A percentile compares a stretch with the other conserved stretches of the same genome.
These are phyloP conservation scores for Geopemphigus sp. DNA, from an alignment of 1,140 invertebrate genomes.

Conservation along the genomic window DNA sequence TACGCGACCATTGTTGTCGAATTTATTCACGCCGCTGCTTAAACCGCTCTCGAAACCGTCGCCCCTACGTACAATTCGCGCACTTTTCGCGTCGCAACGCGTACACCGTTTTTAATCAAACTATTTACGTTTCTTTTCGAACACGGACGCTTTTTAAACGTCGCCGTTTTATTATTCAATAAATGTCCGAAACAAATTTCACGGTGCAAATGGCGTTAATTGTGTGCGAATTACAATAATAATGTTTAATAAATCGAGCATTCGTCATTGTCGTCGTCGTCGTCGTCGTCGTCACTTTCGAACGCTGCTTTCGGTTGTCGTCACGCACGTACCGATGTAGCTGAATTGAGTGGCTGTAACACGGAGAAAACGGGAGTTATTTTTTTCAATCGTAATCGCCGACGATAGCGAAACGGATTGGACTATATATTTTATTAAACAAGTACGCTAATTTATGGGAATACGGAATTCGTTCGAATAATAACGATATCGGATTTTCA, in stretches of 20 bases:
- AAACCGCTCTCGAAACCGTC: not conserved
- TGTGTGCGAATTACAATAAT: no score
- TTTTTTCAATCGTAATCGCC: no score
- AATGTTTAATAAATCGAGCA: no score
- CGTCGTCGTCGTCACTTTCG: no score
- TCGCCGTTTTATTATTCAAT: no score
- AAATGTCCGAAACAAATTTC: no score
- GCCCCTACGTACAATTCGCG: not conserved
- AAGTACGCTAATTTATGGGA: no score
- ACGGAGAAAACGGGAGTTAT: not conserved
- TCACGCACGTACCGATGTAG: constrained; percentile 14
- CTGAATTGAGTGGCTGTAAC: constrained; percentile 26
- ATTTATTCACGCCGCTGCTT: constrained; percentile 2
- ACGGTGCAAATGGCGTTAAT: no score
- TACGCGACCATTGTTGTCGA: constrained; percentile 42
- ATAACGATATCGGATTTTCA: no score
- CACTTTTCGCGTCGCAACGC: not conserved
- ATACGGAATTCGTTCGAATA: no score
- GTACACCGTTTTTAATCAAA: not conserved
- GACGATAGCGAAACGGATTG: not conserved
- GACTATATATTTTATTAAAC: not conserved
- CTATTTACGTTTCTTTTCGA: not conserved
- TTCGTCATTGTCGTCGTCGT: not conserved
- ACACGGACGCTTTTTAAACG: not conserved
- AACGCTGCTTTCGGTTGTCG: not conserved